Percentiles rank a stretch among this genome's conserved stretches.
Evolutionary conservation across 2,888 invertebrate species (phyloP).

Genomic region (Zygogramma bicolorata): DNA sequence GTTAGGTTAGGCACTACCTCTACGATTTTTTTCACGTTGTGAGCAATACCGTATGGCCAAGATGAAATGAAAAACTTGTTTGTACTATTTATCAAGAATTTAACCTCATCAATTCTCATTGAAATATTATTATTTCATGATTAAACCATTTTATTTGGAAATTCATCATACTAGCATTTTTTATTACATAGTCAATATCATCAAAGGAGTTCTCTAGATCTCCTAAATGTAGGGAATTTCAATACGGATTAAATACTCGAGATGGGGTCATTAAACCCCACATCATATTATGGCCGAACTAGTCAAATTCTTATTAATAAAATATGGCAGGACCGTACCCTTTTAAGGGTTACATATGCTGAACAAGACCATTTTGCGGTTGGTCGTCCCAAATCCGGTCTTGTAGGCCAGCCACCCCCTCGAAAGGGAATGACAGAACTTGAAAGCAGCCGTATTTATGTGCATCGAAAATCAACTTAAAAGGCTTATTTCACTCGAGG

Average conservation of each 20-base stretch:
- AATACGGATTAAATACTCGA: background rate
- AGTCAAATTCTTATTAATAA: slow-evolving; percentile 18
- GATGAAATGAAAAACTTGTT: no score
- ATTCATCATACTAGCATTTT: no score
- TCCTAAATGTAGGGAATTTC: background rate
- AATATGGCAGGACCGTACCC: slow-evolving; percentile 17
- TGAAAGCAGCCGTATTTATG: slow-evolving; percentile 24
- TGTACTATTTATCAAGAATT: no score
- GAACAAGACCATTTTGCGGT: slow-evolving; percentile 25
- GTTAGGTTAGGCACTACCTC: no score
- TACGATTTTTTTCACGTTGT: no score
- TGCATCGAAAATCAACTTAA: slow-evolving; percentile 22
- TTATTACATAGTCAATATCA: no score
- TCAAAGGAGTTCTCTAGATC: background rate
- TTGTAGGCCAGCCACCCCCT: slow-evolving; percentile 13
- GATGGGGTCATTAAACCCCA: slow-evolving; percentile 10
- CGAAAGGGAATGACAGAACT: slow-evolving; percentile 29
- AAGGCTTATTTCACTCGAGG: slow-evolving; percentile 21
- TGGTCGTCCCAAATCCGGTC: slow-evolving; percentile 21
- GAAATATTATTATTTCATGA: no score
- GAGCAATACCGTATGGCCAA: no score
- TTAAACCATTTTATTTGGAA: no score
- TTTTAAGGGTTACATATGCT: slow-evolving; percentile 27
- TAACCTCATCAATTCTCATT: no score
- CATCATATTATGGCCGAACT: background rate